A percentile compares a stretch with the other conserved stretches of the same genome.
Evolutionary conservation across 2,113 vertebrate genomes (phyloP).

Genomic region (Lates calcarifer): DNA sequence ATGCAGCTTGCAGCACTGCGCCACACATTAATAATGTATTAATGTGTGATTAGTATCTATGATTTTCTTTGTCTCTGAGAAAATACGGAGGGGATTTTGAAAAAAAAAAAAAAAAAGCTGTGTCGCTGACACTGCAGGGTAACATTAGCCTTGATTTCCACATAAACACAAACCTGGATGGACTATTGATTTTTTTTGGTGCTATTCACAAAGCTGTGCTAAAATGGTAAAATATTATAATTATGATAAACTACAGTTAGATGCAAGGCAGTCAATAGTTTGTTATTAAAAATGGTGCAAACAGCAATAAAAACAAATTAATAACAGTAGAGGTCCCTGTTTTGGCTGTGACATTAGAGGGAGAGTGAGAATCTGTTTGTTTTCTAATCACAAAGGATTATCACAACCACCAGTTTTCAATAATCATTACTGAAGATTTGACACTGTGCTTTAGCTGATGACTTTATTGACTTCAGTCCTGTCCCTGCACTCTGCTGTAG

Average conservation of each 20-base stretch:
- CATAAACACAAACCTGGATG: constrained; percentile 30
- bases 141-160: constrained; percentile 25
- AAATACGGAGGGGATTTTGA: background rate
- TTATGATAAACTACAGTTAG: constrained; percentile 39
- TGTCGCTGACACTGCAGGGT: background rate
- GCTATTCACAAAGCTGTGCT: constrained; percentile 21
- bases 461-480: constrained; percentile 51
- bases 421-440: constrained; percentile 51
- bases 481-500: constrained; percentile 17
- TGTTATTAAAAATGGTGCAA: constrained; percentile 21
- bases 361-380: constrained; percentile 3
- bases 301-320: background rate
- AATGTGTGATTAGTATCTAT: background rate
- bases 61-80: background rate
- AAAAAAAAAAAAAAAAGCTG: no score
- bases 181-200: constrained; percentile 32
- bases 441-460: constrained; percentile 53
- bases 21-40: background rate
- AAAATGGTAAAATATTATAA: constrained; percentile 22
- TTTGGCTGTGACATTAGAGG: constrained; percentile 17
- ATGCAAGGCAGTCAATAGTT: constrained; percentile 8
- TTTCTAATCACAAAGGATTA: constrained; percentile 65
- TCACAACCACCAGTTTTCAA: constrained; percentile 44
- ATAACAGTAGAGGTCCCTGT: background rate
- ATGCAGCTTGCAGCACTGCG: background rate